phyloP scores from a whole-genome alignment of 2,797 vertebrate genomes.

The Microtus agrestis region DNA sequence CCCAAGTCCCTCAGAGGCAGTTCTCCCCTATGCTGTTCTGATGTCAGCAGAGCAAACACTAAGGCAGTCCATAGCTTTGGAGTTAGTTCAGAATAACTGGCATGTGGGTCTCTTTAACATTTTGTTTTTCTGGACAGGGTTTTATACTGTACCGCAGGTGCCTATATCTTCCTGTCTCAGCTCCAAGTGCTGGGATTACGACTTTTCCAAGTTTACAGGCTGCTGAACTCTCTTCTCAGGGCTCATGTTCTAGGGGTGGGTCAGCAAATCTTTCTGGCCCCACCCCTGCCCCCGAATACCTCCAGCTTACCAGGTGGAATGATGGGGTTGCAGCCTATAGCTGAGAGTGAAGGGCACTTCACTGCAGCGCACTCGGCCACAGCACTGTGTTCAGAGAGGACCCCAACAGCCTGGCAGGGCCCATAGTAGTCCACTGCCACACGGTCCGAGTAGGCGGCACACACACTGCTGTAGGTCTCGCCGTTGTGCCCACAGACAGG shows the following conservation, averaged over 20 bases:
- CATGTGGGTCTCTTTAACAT: neutral
- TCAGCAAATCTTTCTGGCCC: neutral
- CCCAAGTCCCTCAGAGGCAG: neutral
- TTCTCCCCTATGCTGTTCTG: neutral
- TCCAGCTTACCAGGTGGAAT: slow-evolving; percentile 92
- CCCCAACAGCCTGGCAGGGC: slow-evolving; percentile 93
- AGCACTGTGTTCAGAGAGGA: slow-evolving; percentile 87
- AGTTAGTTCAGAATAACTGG: neutral
- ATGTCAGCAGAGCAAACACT: neutral
- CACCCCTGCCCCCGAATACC: neutral
- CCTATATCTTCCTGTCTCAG: neutral
- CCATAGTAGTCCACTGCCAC: slow-evolving; percentile 94
- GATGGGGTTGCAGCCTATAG: slow-evolving; percentile 91
- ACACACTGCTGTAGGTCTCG: slow-evolving; percentile 94
- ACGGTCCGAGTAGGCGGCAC: slow-evolving; percentile 94
- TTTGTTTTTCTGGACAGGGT: neutral
- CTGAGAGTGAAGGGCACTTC: slow-evolving; percentile 90
- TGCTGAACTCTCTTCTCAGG: neutral
- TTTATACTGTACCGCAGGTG: neutral
- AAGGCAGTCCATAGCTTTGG: neutral
- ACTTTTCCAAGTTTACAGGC: neutral
- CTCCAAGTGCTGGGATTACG: neutral
- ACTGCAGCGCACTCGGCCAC: slow-evolving; percentile 92
- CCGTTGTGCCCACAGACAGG: slow-evolving; percentile 95
- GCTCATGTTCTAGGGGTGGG: neutral